Evolutionary conservation across 1,140 invertebrate genomes (phyloP).

Genomic region (Drosophila punjabiensis): DNA sequence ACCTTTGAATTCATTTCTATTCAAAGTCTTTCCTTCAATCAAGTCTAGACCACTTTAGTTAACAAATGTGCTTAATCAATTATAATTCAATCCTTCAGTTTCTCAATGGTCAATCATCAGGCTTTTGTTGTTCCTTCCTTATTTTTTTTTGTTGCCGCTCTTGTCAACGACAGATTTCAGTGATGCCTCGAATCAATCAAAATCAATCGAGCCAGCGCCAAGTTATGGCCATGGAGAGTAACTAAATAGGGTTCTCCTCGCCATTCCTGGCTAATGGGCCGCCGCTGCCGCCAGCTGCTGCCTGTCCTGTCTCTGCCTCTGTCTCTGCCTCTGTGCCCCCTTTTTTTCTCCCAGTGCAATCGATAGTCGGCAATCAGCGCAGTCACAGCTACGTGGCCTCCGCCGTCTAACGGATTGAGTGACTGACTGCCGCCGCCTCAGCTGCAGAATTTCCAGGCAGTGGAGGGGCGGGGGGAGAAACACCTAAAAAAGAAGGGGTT

Average conservation of each 20-base stretch:
- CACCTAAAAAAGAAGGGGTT: conserved; percentile 8
- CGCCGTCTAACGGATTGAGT: conserved; percentile 77
- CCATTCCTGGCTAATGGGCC: conserved; percentile 47
- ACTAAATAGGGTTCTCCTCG: conserved; percentile 39
- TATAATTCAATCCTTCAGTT: conserved; percentile 11
- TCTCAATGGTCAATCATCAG: conserved; percentile 14
- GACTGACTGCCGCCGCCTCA: conserved; percentile 69
- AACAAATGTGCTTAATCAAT: conserved; percentile 18
- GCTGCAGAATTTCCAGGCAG: conserved; percentile 41
- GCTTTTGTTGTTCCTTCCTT: background rate
- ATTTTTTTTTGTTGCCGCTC: background rate
- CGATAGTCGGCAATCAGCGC: conserved; percentile 59
- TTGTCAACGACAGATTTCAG: conserved; percentile 36
- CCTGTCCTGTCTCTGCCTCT: background rate
- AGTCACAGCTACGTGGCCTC: conserved; percentile 69
- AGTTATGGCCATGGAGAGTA: conserved; percentile 46
- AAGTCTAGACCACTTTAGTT: conserved; percentile 4
- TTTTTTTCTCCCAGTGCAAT: conserved; percentile 44
- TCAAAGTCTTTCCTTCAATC: background rate
- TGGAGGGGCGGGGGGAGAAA: conserved; percentile 12
- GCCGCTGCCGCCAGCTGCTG: conserved; percentile 31
- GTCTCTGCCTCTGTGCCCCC: background rate
- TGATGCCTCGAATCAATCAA: conserved; percentile 46
- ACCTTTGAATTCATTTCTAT: too few species aligned
- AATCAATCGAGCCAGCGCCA: conserved; percentile 33